A percentile compares a stretch with the other conserved stretches of the same genome.
Conservation (phyloP, 2,888 invertebrate genomes). For the Amphipoea lucens region DNA sequence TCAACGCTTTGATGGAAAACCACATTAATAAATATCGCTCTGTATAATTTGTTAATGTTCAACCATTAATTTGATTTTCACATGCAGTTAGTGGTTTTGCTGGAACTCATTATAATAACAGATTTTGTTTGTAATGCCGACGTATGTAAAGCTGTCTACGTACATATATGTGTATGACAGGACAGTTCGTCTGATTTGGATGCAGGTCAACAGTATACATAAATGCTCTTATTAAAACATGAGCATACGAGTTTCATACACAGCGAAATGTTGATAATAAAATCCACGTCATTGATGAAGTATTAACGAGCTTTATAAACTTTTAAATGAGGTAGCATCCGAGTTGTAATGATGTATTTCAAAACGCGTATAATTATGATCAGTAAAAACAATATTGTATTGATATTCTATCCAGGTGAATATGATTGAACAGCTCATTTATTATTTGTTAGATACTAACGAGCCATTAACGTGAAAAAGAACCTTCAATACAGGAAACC, state of each 20-base stretch:
- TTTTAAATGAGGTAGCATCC: conserved; percentile 53
- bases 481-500: conserved; percentile 14
- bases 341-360: conserved; percentile 39
- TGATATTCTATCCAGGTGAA: conserved; percentile 25
- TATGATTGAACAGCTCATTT: conserved; percentile 40
- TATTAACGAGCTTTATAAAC: conserved; percentile 58
- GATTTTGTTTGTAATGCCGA: conserved; percentile 66
- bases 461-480: not conserved
- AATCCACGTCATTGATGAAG: conserved; percentile 46
- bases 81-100: conserved; percentile 77
- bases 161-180: conserved; percentile 16
- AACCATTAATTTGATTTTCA: conserved; percentile 81
- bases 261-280: conserved; percentile 29
- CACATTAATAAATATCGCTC: conserved; percentile 74
- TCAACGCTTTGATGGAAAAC: conserved; percentile 74
- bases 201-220: conserved; percentile 23
- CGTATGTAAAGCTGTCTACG: conserved; percentile 26
- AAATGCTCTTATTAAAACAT: conserved; percentile 48
- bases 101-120: conserved; percentile 76
- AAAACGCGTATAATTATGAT: conserved; percentile 40
- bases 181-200: conserved; percentile 25
- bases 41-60: conserved; percentile 75
- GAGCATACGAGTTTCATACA: conserved; percentile 31
- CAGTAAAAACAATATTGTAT: conserved; percentile 24
- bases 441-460: conserved; percentile 27